Base-by-base conservation (phyloP, 2,113 vertebrate species). In the Daboia siamensis region DNA sequence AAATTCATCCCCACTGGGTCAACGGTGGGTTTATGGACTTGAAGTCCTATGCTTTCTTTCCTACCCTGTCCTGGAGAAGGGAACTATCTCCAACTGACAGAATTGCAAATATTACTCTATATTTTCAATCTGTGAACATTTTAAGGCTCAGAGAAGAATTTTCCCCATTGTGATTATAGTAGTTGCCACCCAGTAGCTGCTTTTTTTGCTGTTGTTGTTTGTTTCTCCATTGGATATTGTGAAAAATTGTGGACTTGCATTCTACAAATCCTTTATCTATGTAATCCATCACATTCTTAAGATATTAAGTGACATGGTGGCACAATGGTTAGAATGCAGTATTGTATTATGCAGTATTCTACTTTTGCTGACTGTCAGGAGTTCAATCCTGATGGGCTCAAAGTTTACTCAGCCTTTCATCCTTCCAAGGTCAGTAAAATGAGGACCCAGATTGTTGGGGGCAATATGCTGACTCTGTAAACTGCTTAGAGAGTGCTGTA, bases 1-100 rank as follows among this genome's bases (percentile, higher is more conserved):
- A 96, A 86, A 90, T 95, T 95, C 33, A 95, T 92, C 94, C 29
- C 94, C 80, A 88, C 33, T 93, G 86, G 54, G 94, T 64, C 94
- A 93, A 94, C 12, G 8, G 26, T 88, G 56, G 17, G 59, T 95
- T 95, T 90, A 39, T 89, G 95, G 20, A 8, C 95, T 96, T 93
- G 95, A 96, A 92, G 95, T 92, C 92, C 90, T 12, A 80, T 91
- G 2, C 12, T n/a, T 48, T 90, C 33, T 89, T 89, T n/a, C 90
- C 44, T 12, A 1, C 21, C 15, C 8, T 2, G n/a, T 17, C 23
- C 21, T 13, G 12, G n/a, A 59, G 52, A 84, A 69, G 26, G 17
- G 21, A 17, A 88, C 39, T 56, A 88, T 69, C 29, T 69, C 29
- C 33, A 44, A 54, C 39, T 46, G 64, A 80, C 52, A 80, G 29